A percentile compares a stretch with the other conserved stretches of the same genome.
phyloP scores from a whole-genome alignment of 2,113 vertebrate species.

The Syngnathus scovelli region DNA sequence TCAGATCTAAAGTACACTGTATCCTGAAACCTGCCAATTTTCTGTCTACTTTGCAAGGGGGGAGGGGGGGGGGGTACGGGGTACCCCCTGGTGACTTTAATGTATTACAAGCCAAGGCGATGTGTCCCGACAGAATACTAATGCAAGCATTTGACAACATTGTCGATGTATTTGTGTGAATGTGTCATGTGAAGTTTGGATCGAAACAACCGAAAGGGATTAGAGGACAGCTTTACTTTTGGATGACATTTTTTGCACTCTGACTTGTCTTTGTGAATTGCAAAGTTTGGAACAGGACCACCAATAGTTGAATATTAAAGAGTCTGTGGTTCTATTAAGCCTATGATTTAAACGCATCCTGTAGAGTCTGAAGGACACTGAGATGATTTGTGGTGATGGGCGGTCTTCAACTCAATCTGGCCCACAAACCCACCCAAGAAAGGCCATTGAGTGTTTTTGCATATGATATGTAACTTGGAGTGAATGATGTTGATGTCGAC shows the following conservation, averaged over 20 bases:
- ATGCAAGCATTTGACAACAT: constrained; percentile 61
- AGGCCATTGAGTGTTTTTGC: neutral
- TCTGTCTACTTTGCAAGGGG: constrained; percentile 49
- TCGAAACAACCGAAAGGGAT: constrained; percentile 12
- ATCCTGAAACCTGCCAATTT: constrained; percentile 58
- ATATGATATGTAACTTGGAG: neutral
- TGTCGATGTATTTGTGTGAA: constrained; percentile 42
- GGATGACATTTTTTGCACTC: neutral
- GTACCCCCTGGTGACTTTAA: constrained; percentile 69
- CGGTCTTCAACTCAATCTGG: constrained; percentile 15
- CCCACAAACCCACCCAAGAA: neutral
- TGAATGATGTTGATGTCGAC: neutral
- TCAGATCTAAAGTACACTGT: constrained; percentile 36
- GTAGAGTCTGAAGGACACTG: constrained; percentile 46
- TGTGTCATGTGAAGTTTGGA: constrained; percentile 41
- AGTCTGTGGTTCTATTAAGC: neutral
- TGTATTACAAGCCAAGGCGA: constrained; percentile 68
- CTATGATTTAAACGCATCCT: constrained; percentile 46
- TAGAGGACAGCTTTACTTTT: constrained; percentile 13
- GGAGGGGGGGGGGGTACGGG: constrained; percentile 18
- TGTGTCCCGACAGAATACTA: constrained; percentile 65
- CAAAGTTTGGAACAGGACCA: neutral
- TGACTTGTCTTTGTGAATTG: neutral
- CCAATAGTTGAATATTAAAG: neutral
- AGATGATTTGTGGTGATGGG: constrained; percentile 55